Percentiles rank a stretch among this genome's conserved stretches.
Conservation (phyloP, 2,113 vertebrate species). For the Lamprotornis superbus region DNA sequence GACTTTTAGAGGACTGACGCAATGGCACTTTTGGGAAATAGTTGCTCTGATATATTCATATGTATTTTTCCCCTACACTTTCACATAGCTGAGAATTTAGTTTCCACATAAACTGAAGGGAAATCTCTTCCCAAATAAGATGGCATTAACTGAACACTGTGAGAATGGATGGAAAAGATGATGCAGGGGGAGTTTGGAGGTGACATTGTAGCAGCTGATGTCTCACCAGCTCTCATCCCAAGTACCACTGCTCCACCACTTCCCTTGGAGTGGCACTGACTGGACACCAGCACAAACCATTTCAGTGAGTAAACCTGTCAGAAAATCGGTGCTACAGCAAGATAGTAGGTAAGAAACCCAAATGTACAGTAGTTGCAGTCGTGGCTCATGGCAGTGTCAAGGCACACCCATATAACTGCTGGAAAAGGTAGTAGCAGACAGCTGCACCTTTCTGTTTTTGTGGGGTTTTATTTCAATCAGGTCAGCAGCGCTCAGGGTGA, state of each 20-base stretch:
- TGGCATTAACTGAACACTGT: background rate
- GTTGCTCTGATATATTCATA: background rate
- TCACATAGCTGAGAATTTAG: background rate
- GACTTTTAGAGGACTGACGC: conserved; percentile 12
- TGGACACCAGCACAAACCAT: background rate
- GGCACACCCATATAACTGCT: background rate
- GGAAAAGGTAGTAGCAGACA: background rate
- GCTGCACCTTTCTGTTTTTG: background rate
- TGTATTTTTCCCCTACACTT: background rate
- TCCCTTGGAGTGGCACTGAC: background rate
- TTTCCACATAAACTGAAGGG: background rate
- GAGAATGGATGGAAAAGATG: background rate
- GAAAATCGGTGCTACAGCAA: background rate
- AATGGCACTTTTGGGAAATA: conserved; percentile 16
- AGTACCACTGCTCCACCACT: background rate
- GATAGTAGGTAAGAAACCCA: background rate
- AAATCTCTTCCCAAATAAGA: background rate
- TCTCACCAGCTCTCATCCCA: background rate
- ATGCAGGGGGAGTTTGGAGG: background rate
- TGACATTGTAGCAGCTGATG: background rate
- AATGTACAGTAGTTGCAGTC: accelerated
- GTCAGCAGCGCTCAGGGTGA: background rate
- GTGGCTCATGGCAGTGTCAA: background rate
- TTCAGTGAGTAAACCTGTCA: background rate
- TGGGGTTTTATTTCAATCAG: background rate